Conservation (phyloP, 2,113 vertebrate genomes). For the Sisor rabdophorus region DNA sequence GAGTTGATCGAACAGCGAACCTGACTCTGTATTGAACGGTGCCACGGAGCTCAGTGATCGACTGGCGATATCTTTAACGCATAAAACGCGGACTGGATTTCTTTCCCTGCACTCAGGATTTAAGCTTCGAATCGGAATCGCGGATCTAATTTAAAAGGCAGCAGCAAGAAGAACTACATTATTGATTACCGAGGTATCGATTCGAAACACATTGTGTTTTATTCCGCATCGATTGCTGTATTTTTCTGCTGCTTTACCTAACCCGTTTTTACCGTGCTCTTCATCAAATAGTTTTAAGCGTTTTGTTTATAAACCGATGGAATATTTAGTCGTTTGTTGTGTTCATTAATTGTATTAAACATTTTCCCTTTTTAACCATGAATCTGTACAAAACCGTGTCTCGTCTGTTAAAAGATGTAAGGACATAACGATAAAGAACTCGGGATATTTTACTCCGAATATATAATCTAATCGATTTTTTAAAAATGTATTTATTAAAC, state of each 20-base stretch:
- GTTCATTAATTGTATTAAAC: neutral
- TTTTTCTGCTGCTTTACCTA: neutral
- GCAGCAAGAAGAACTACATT: neutral
- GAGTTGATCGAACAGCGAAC: conserved; percentile 41
- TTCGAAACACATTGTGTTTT: neutral
- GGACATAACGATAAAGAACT: no score
- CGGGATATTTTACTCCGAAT: no score
- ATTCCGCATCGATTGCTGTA: neutral
- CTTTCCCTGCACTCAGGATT: neutral
- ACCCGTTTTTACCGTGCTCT: neutral
- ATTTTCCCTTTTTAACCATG: neutral
- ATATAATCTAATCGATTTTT: no score
- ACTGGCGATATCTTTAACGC: conserved; percentile 47
- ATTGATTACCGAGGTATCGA: neutral
- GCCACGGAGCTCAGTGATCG: conserved; percentile 50
- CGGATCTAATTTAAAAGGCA: neutral
- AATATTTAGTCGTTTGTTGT: neutral
- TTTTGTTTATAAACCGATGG: neutral
- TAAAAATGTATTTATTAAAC: no score
- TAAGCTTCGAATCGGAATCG: neutral
- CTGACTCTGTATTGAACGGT: conserved; percentile 54
- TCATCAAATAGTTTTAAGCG: neutral
- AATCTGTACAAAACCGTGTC: neutral
- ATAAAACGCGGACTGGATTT: conserved; percentile 58
- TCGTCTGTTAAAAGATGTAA: no score